Base-by-base conservation (phyloP, 2,888 invertebrate species). In the Eumerus sabulonum region DNA sequence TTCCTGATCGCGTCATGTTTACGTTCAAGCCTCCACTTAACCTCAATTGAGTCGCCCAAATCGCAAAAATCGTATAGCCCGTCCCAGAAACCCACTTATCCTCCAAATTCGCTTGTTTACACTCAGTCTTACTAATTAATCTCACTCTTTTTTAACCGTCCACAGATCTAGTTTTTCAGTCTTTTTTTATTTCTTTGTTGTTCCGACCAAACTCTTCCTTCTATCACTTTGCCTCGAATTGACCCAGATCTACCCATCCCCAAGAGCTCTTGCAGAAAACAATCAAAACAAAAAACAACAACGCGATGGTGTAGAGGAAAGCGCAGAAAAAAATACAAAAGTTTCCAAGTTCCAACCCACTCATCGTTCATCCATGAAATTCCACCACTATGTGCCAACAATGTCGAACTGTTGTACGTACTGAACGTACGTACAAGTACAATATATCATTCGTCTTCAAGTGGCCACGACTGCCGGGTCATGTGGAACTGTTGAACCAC, bases 231-330 rank as follows among this genome's bases (percentile, higher is more conserved):
- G 56, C 67, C 45, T 62, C 72, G 72, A 77, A 72, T 77, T 77
- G 76, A 77, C 76, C 76, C 57, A 67, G 57, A 72, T 77, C 50
- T 56, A 50, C 56, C 51, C 66, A 72, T 72, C 62, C 72, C 57
- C 56, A 62, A 59, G 36, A 18, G 47, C 44, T 47, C 40, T 44
- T 16, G 18, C 27, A 50, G 13, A 57, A 56, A 48, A 3, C 45
- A 14, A 27, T 27, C 54, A 38, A 54, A 12, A 57, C 4, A 35
- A 57, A 27, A 36, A 48, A 36, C 54, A 45, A 13, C 4, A 50
- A 16, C n/a, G 40, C 19, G 13, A 1, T 27, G 7, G 27, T 27
- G n/a, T 14, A 45, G 51, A 51, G 16, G 13, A 63, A 35, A 38
- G 17, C n/a, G 35, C 3, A 48, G 17, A n/a, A 47, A 66, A 66